Conservation (phyloP, 2,113 vertebrate genomes). For the Camelus dromedarius region DNA sequence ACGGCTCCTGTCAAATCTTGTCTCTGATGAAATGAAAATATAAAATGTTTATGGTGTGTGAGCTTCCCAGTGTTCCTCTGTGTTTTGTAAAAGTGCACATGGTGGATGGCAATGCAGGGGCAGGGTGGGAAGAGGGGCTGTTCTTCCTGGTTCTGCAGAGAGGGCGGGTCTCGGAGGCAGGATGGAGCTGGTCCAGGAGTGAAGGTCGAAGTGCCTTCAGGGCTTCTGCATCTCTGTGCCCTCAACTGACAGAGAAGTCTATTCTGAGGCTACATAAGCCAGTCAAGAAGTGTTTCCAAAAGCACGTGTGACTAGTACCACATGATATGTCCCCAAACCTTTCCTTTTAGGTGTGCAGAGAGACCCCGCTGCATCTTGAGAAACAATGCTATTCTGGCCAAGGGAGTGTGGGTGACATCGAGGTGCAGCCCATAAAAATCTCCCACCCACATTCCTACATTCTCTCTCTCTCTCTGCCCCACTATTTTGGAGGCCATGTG, state of each 20-base stretch:
- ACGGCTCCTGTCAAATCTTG: neutral
- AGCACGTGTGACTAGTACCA: no score
- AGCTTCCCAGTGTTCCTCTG: neutral
- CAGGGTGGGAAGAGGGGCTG: neutral
- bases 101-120: neutral
- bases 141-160: neutral
- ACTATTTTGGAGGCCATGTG: neutral
- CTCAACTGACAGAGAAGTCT: neutral
- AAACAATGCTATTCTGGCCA: neutral
- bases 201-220: neutral
- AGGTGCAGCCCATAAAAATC: neutral
- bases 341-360: neutral
- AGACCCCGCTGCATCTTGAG: neutral
- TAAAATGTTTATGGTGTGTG: neutral
- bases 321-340: neutral
- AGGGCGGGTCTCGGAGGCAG: neutral
- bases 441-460: neutral
- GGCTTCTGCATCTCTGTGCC: neutral
- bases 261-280: neutral
- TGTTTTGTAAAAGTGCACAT: neutral
- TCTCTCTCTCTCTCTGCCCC: neutral
- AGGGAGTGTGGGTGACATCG: accelerated
- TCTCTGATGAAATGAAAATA: neutral
- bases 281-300: neutral
- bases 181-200: neutral